Evolutionary conservation across 92 coral and sea anemone species (phyloP).

Genomic region (Muricea muricata): DNA sequence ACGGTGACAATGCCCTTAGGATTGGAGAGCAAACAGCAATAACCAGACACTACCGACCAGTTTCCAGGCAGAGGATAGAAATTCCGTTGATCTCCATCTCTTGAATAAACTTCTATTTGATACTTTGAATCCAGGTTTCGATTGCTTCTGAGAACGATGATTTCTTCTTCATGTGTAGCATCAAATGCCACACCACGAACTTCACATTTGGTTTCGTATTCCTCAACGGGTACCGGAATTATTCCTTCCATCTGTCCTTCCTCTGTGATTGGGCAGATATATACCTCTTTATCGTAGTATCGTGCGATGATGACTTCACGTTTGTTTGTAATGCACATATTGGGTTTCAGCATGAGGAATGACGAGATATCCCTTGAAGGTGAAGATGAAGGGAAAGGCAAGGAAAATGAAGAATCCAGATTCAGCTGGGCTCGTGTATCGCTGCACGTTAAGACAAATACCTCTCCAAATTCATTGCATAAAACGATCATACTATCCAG

Average conservation of each 20-base stretch:
- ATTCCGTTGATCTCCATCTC: background rate
- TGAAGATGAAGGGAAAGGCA: background rate
- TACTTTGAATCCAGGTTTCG: background rate
- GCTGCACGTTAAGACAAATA: background rate
- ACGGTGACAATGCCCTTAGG: background rate
- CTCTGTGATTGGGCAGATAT: background rate
- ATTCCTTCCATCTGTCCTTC: background rate
- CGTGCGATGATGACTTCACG: background rate
- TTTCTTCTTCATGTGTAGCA: background rate
- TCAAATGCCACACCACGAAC: background rate
- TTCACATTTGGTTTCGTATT: background rate
- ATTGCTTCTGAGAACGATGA: background rate
- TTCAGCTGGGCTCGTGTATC: background rate
- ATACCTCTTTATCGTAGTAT: background rate
- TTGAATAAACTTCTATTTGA: background rate
- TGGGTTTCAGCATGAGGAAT: background rate
- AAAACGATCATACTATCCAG: background rate
- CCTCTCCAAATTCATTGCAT: background rate
- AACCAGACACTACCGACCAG: background rate
- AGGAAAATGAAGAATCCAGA: background rate
- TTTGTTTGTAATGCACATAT: background rate
- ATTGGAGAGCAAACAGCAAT: background rate
- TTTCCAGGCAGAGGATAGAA: background rate
- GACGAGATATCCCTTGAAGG: too few species aligned
- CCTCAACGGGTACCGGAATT: background rate